Percentiles rank a stretch among this genome's conserved stretches.
Conservation (phyloP, 2,113 vertebrate genomes). For the Pseudolaguvia tuberculata region DNA sequence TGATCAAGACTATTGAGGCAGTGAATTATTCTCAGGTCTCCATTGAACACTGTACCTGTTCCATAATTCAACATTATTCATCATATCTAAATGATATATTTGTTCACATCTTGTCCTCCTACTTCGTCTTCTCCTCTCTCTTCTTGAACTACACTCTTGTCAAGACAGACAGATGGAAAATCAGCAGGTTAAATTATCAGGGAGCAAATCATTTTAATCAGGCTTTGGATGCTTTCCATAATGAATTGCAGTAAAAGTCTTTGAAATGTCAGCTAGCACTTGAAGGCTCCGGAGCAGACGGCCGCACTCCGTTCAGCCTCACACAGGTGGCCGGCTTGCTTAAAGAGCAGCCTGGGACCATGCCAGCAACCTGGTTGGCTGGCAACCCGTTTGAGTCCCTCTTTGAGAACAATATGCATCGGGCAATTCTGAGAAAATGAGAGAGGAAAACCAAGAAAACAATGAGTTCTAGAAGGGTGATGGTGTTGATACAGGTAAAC, state of each 20-base stretch:
- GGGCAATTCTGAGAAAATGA: slow-evolving; percentile 55
- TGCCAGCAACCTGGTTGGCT: slow-evolving; percentile 63
- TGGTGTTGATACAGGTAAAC: slow-evolving; percentile 49
- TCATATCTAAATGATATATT: background rate
- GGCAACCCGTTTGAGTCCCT: slow-evolving; percentile 64
- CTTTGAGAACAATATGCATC: slow-evolving; percentile 55
- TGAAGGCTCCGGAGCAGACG: slow-evolving; percentile 45
- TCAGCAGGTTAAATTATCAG: slow-evolving; percentile 55
- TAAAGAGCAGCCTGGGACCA: slow-evolving; percentile 46
- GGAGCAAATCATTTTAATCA: slow-evolving; percentile 58
- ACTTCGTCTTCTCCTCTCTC: background rate
- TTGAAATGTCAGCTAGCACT: slow-evolving; percentile 53
- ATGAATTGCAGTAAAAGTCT: slow-evolving; percentile 54
- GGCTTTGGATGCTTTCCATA: slow-evolving; percentile 52
- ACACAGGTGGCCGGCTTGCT: slow-evolving; percentile 54
- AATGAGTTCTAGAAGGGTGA: slow-evolving; percentile 53
- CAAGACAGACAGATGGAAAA: slow-evolving; percentile 43
- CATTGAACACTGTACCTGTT: background rate
- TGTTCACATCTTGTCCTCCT: background rate
- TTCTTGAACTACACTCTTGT: slow-evolving; percentile 11
- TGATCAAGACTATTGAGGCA: background rate
- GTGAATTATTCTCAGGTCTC: background rate
- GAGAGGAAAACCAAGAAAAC: slow-evolving; percentile 29
- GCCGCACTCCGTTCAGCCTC: slow-evolving; percentile 16
- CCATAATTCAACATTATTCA: background rate